These are phyloP conservation scores for Centropus bengalensis DNA, from an alignment of 2,113 vertebrate species.

Conservation along the genomic window DNA sequence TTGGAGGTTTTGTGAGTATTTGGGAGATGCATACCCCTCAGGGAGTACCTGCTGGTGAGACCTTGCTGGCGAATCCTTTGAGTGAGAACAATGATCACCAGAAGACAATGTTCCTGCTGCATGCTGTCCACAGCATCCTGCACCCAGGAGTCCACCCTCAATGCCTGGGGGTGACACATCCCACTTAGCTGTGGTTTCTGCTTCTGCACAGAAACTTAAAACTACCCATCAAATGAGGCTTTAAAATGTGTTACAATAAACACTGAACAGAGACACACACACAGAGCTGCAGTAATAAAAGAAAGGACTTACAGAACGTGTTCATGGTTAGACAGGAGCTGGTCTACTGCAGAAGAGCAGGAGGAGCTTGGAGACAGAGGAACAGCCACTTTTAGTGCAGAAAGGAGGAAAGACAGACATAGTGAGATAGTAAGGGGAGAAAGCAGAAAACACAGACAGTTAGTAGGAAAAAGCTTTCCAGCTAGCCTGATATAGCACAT, in stretches of 20 bases:
- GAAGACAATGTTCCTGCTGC: not conserved
- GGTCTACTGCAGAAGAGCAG: conserved; percentile 96
- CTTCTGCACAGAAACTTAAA: not conserved
- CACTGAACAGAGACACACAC: not conserved
- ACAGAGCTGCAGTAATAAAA: conserved; percentile 60
- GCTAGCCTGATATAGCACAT: not conserved
- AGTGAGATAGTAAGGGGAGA: conserved; percentile 47
- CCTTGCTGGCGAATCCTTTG: not conserved
- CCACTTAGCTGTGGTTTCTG: not conserved
- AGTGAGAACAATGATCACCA: not conserved
- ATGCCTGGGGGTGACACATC: not conserved
- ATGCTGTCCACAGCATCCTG: not conserved
- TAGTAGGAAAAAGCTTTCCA: conserved; percentile 18
- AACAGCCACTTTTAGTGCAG: conserved; percentile 85
- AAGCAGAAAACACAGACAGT: conserved; percentile 53
- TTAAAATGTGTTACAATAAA: not conserved
- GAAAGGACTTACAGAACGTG: conserved; percentile 76
- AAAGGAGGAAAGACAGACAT: conserved; percentile 65
- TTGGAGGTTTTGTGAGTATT: not conserved
- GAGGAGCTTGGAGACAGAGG: conserved; percentile 92
- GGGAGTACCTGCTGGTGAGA: not conserved
- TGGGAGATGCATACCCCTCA: not conserved
- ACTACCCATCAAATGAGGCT: not conserved
- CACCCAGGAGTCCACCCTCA: not conserved
- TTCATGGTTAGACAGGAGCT: conserved; percentile 89